phyloP scores from a whole-genome alignment of 2,797 vertebrate genomes.

The Dendrocincla tyrannina region DNA sequence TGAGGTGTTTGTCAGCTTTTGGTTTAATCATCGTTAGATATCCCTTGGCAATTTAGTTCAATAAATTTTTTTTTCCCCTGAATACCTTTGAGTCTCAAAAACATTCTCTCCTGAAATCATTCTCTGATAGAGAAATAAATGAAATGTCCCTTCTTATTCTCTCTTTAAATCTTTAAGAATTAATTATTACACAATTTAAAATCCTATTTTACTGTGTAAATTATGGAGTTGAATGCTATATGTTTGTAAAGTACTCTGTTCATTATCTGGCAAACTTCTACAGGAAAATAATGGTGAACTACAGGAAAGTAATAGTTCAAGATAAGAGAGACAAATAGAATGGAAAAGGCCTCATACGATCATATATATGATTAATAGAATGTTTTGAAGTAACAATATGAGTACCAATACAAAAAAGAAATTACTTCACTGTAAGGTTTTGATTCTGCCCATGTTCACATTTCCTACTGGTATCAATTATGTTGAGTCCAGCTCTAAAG shows the following conservation, averaged over 20 bases:
- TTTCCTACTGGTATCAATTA: background rate
- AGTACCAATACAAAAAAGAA: background rate
- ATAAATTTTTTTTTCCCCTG: background rate
- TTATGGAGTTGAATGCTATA: background rate
- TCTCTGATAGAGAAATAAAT: conserved; percentile 15
- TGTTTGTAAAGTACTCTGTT: background rate
- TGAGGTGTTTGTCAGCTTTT: background rate
- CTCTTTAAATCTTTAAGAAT: conserved; percentile 8
- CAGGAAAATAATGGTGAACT: background rate
- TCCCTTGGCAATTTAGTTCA: background rate
- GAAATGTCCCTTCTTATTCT: background rate
- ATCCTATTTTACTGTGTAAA: background rate
- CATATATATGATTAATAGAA: too few species aligned
- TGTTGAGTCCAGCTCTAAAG: background rate
- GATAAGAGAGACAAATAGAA: background rate
- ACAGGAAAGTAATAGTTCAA: background rate
- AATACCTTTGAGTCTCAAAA: background rate
- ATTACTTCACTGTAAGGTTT: background rate
- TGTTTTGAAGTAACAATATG: background rate
- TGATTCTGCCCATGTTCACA: background rate
- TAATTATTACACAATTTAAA: conserved; percentile 16
- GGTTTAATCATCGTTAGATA: background rate
- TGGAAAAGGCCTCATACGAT: background rate
- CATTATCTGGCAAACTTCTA: background rate
- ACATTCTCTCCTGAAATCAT: background rate